A percentile compares a stretch with the other conserved stretches of the same genome.
These are phyloP conservation scores for Actenoides hombroni DNA, from an alignment of 2,113 vertebrate genomes.

Conservation along the genomic window DNA sequence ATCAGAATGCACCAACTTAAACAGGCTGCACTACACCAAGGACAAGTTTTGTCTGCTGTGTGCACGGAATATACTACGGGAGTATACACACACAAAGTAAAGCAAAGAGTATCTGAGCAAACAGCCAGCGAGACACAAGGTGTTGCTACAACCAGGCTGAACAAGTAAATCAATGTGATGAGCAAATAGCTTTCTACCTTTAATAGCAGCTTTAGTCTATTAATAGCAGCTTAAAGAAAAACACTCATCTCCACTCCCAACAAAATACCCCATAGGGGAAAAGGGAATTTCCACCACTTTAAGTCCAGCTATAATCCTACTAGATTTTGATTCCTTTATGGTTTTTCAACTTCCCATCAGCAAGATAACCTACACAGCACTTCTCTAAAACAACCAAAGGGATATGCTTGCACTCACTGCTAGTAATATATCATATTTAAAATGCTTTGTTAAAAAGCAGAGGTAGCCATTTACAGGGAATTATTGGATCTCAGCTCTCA, in stretches of 20 bases:
- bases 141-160: neutral
- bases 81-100: neutral
- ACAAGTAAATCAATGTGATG: rapidly evolving
- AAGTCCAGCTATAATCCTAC: neutral
- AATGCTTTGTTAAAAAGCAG: neutral
- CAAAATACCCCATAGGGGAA: neutral
- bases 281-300: neutral
- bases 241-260: neutral
- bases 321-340: neutral
- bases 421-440: neutral
- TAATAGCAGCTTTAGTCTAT: neutral
- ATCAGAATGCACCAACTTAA: rapidly evolving
- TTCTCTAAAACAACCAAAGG: neutral
- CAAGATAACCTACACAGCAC: neutral
- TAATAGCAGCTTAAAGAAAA: neutral
- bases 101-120: neutral
- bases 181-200: neutral
- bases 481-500: neutral
- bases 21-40: neutral
- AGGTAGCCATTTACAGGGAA: neutral
- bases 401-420: neutral
- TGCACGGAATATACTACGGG: too few relatives aligned
- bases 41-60: neutral
- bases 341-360: neutral
- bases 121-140: neutral